Conservation (phyloP, 2,797 vertebrate genomes). For the Molossus molossus region DNA sequence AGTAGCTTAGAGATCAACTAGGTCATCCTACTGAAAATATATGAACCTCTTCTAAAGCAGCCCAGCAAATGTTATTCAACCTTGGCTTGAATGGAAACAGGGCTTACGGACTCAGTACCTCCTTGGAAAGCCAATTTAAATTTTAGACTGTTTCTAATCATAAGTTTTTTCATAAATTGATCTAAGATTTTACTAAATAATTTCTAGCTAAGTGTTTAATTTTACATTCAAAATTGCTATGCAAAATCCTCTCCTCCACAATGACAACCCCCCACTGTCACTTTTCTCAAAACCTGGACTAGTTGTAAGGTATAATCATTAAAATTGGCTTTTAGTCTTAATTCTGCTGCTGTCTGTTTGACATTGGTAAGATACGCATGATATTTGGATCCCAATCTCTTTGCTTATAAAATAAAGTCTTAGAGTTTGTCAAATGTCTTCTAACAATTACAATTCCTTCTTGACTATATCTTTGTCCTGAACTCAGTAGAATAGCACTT, state of each 20-base stretch:
- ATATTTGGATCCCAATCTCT: constrained; percentile 5
- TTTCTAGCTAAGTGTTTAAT: background rate
- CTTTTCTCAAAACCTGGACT: background rate
- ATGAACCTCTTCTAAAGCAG: background rate
- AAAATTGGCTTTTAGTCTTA: background rate
- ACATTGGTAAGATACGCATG: background rate
- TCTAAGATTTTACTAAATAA: constrained; percentile 40
- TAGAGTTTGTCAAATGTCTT: constrained; percentile 4
- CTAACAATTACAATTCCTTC: background rate
- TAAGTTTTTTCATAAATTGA: constrained; percentile 40
- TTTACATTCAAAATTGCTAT: background rate
- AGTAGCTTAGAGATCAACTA: background rate
- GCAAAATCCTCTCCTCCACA: background rate
- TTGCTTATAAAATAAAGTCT: background rate
- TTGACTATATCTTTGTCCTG: background rate
- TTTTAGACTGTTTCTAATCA: constrained; percentile 2
- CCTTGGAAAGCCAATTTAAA: background rate
- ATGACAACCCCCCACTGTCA: background rate
- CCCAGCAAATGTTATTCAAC: background rate
- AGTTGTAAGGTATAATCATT: background rate
- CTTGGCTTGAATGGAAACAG: background rate
- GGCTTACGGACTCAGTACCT: background rate
- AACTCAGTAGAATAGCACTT: background rate
- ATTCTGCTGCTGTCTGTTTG: background rate
- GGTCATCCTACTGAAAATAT: background rate